phyloP scores from a whole-genome alignment of 1,140 invertebrate genomes.

The Aphelenchoides besseyi region DNA sequence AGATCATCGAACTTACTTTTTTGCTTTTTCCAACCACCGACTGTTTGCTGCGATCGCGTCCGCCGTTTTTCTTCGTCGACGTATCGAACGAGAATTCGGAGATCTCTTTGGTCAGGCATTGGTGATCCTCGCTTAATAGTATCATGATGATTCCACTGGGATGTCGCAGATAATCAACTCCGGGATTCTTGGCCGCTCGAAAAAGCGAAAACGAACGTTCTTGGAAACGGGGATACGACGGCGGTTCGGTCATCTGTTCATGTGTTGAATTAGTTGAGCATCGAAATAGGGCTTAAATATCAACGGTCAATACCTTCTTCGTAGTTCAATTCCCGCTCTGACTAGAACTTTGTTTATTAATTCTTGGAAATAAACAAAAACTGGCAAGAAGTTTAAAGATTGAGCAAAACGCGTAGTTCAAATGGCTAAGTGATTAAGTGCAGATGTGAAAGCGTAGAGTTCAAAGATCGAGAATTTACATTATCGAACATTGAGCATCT shows the following conservation, averaged over 20 bases:
- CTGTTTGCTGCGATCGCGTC: slow-evolving; percentile 17
- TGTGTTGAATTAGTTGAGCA: background rate
- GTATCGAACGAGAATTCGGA: slow-evolving; percentile 22
- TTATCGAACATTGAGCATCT: slow-evolving; percentile 7
- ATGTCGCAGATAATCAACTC: slow-evolving; percentile 42
- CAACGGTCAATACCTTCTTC: background rate
- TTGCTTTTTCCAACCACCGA: slow-evolving; percentile 29
- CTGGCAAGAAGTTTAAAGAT: no score
- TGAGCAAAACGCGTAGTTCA: no score
- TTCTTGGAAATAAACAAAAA: no score
- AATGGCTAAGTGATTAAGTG: no score
- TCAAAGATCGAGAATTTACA: background rate
- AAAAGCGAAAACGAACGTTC: background rate
- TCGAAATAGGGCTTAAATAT: background rate
- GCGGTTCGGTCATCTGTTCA: slow-evolving; percentile 9
- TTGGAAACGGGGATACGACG: background rate
- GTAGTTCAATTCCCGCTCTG: background rate
- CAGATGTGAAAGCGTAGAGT: background rate
- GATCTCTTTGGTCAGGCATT: slow-evolving; percentile 30
- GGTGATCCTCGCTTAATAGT: slow-evolving; percentile 23
- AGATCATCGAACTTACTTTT: slow-evolving; percentile 15
- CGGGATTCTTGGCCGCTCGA: slow-evolving; percentile 13
- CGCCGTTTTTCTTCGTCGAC: slow-evolving; percentile 28
- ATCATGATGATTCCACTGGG: slow-evolving; percentile 42
- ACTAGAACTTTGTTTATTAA: background rate